Conservation (phyloP, 1,140 invertebrate species). For the Hesperophylax magnus region DNA sequence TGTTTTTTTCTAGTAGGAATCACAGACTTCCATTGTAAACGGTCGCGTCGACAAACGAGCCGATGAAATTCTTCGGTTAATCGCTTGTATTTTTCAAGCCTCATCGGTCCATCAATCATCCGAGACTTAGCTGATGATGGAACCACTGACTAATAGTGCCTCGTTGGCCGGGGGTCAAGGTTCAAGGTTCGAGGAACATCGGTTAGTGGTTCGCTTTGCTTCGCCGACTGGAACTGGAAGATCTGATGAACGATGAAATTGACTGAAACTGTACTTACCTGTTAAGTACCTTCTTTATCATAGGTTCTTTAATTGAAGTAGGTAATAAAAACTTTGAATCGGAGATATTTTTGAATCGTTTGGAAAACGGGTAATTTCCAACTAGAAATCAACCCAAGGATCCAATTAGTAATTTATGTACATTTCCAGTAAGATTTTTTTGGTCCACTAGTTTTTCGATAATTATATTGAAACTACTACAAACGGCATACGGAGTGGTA, state of each 20-base stretch:
- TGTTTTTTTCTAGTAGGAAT: too few relatives aligned
- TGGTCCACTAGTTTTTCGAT: too few relatives aligned
- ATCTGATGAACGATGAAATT: slow-evolving; percentile 19
- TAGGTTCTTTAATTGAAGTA: too few relatives aligned
- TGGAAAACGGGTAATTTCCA: too few relatives aligned
- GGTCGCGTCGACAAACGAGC: background rate
- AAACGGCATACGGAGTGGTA: too few relatives aligned
- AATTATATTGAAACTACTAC: too few relatives aligned
- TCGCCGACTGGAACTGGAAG: background rate
- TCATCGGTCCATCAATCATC: slow-evolving; percentile 44
- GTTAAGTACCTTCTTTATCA: too few relatives aligned
- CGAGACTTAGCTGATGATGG: slow-evolving; percentile 34
- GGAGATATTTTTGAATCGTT: too few relatives aligned
- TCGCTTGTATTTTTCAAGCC: slow-evolving; percentile 23
- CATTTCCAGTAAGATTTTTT: too few relatives aligned
- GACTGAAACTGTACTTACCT: background rate
- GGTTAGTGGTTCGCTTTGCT: slow-evolving; percentile 5
- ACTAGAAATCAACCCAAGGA: too few relatives aligned
- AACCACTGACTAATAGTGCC: slow-evolving; percentile 47
- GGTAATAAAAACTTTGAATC: too few relatives aligned
- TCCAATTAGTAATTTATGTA: too few relatives aligned
- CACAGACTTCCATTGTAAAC: background rate
- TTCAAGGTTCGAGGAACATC: slow-evolving; percentile 38
- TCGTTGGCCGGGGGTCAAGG: slow-evolving; percentile 41
- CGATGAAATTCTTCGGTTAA: slow-evolving; percentile 14